Base-by-base conservation (phyloP, 2,113 vertebrate species). In the Erythrocercus mccallii region DNA sequence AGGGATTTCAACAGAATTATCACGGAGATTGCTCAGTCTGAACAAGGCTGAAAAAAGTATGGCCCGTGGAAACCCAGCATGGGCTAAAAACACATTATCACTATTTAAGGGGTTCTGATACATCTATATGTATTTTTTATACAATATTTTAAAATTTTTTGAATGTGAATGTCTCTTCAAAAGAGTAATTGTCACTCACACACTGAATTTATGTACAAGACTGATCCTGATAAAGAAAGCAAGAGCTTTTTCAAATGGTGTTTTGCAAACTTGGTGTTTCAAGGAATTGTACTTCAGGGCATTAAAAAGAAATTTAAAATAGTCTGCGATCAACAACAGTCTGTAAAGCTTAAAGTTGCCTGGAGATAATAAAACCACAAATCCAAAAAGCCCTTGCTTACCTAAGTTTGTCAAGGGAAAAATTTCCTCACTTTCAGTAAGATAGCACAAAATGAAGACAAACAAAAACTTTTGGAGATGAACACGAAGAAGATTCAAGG, bases 261-360 rank as follows among this genome's bases (percentile, higher is more conserved):
- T 65, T 89, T 80, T 69, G 27, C n/a, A 82, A 16, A 51, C 28
- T 77, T 93, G 56, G 56, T 0, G 0, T 88, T 86, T 84, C 71
- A 88, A 22, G 48, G 38, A 54, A 87, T 81, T 1, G 1, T 28
- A 77, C 56, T 87, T 18, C 31, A 68, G 51, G 47, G 48, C 45
- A 40, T 83, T 65, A 51, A 24, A 50, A 94, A 90, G 69, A 86
- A 57, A 88, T 40, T 38, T 56, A 25, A 64, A 95, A 72, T n/a
- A 85, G 25, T 37, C 54, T 81, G 9, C 17, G 24, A 85, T 61
- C n/a, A 88, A 45, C 3, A 8, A 57, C 6, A 74, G 72, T 23
- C 61, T 68, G 5, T 37, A 68, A 62, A 69, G 35, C 40, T 61
- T 62, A 83, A 64, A 22, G 56, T 7, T 70, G 5, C 17, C 45